phyloP scores from a whole-genome alignment of 2,888 invertebrate species.

The Caenorhabditis sulstoni region DNA sequence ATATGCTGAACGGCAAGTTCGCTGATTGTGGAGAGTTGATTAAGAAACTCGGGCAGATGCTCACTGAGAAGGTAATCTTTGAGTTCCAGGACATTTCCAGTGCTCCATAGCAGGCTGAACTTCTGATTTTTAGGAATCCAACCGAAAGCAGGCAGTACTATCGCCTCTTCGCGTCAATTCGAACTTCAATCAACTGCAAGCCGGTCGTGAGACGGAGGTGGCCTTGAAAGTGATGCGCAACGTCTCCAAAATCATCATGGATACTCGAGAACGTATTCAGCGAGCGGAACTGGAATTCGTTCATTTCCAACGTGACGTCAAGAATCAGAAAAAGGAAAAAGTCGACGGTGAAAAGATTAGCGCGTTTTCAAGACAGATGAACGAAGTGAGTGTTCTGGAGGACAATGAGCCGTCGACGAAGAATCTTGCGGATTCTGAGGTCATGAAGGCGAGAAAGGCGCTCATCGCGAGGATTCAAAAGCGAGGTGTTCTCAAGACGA shows the following conservation, averaged over 20 bases:
- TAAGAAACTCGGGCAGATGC: constrained; percentile 10
- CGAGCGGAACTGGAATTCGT: constrained; percentile 41
- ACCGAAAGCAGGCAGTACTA: constrained; percentile 32
- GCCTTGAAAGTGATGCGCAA: constrained; percentile 60
- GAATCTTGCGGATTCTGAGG: constrained; percentile 21
- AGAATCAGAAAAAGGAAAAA: background rate
- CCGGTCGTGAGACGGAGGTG: constrained; percentile 30
- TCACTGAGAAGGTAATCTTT: constrained; percentile 32
- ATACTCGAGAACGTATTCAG: constrained; percentile 47
- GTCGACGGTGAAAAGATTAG: background rate
- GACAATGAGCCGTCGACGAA: constrained; percentile 10
- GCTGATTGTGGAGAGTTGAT: constrained; percentile 35
- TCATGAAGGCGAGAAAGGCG: constrained; percentile 29
- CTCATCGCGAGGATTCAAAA: constrained; percentile 30
- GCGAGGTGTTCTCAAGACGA: constrained; percentile 39
- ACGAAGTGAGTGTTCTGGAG: constrained; percentile 28
- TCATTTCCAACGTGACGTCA: constrained; percentile 22
- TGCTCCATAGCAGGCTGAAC: no score
- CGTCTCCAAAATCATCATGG: constrained; percentile 45
- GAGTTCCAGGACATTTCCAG: no score
- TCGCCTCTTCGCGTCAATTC: constrained; percentile 45
- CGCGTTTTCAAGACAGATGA: background rate
- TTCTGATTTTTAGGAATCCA: constrained; percentile 19
- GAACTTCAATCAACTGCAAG: constrained; percentile 25
- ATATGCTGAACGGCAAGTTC: constrained; percentile 39